Conservation (phyloP, 2,888 invertebrate species). For the Eilema griseolum region DNA sequence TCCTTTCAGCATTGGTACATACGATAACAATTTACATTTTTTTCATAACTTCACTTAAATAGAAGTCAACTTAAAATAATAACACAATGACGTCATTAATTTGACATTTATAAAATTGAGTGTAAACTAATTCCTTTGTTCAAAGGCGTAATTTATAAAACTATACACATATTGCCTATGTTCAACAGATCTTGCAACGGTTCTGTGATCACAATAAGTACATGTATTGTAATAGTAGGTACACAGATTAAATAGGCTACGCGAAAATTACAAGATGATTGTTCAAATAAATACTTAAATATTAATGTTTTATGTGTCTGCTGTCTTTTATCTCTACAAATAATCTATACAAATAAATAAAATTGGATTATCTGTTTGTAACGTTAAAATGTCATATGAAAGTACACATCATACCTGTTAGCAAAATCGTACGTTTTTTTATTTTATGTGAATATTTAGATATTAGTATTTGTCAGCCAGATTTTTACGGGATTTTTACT, state of each 20-base stretch:
- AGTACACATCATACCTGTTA: too few relatives aligned
- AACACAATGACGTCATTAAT: neutral
- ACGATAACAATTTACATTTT: neutral
- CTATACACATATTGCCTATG: neutral
- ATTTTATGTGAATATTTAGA: too few relatives aligned
- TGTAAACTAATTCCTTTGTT: conserved; percentile 11
- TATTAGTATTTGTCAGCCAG: too few relatives aligned
- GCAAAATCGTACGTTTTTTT: too few relatives aligned
- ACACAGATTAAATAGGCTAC: conserved; percentile 32
- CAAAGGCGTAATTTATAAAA: conserved; percentile 9
- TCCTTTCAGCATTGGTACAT: too few relatives aligned
- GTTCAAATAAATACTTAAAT: conserved; percentile 38
- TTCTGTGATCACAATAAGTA: conserved; percentile 43
- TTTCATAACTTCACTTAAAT: neutral
- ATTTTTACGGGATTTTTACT: too few relatives aligned
- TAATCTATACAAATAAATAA: too few relatives aligned
- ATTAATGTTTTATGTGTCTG: neutral
- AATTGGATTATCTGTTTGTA: too few relatives aligned
- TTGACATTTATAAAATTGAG: conserved; percentile 8
- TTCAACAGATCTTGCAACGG: conserved; percentile 30
- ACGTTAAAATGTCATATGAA: too few relatives aligned
- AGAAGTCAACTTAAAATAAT: neutral
- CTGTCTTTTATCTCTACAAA: neutral
- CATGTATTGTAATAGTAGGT: conserved; percentile 41
- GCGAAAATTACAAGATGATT: conserved; percentile 34